Evolutionary conservation across 2,797 vertebrate genomes (phyloP), one percentile per base, ranked within the genome.

Genomic region (Staurois parvus): DNA sequence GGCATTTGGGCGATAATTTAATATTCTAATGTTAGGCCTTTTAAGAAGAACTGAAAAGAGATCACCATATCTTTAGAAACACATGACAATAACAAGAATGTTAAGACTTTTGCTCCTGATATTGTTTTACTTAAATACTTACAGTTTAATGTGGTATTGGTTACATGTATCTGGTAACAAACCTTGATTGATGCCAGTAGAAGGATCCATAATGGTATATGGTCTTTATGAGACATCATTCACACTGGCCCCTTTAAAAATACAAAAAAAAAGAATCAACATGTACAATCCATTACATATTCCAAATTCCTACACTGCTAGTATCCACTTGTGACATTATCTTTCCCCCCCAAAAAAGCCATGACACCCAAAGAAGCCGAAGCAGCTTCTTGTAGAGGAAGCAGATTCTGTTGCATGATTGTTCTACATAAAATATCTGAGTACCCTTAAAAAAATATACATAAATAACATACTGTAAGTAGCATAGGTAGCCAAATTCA

Each of bases 11-110:
- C 56, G 29, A 30, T 9, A 11, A 34, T 1, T 7, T 68, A 62
- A 52, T 29, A 74, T 34, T 15, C 1, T 85, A 32, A 85, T 42
- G 15, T 74, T 69, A 9, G 77, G 84, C 24, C 34, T 29, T 75
- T 59, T 75, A 52, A 68, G 84, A 69, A 75, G n/a, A 80, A 75
- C 84, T 85, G 72, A 13, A 56, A 72, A 75, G 7, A 79, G 29
- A 26, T 74, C 52, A 79, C 29, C 28, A 84, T 19, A 19, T 21
- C 12, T 70, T 68, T 42, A 79, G 2, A 72, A 68, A 66, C 7
- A 28, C 3, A 62, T 29, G 68, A 80, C 9, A 24, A 52, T 70
- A 26, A 52, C 30, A 64, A 78, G 17, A 29, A 30, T 28, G 1
- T n/a, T 62, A 10, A 32, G 48, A 32, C 6, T 2, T 32, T 30